phyloP scores from a whole-genome alignment of 2,888 invertebrate species.

The Chymomyza fuscimana region DNA sequence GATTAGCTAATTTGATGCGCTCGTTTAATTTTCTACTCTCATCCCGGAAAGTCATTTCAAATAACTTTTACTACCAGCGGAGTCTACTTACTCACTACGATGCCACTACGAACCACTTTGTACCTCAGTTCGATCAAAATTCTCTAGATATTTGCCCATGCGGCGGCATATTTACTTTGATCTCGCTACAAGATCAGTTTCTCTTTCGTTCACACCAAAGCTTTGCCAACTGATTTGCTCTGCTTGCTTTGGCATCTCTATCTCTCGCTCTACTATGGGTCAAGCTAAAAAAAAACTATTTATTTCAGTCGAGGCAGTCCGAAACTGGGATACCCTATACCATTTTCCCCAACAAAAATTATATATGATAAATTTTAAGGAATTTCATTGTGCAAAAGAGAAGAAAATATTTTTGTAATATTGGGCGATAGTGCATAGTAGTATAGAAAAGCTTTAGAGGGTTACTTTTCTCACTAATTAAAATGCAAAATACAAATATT shows the following conservation, averaged over 20 bases:
- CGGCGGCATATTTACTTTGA: slow-evolving; percentile 69
- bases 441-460: no score
- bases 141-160: slow-evolving; percentile 57
- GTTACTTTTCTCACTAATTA: no score
- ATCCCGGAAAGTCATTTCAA: slow-evolving; percentile 64
- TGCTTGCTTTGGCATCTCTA: slow-evolving; percentile 30
- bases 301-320: no score
- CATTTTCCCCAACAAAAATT: no score
- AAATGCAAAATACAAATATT: no score
- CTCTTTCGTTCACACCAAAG: slow-evolving; percentile 38
- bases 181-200: slow-evolving; percentile 34
- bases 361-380: no score
- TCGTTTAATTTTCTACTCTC: slow-evolving; percentile 67
- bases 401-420: no score
- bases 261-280: slow-evolving; percentile 19
- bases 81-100: neutral
- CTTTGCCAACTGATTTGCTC: slow-evolving; percentile 55
- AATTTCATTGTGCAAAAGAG: no score
- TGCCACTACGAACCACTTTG: neutral
- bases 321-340: no score
- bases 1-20: slow-evolving; percentile 74
- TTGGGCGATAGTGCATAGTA: no score
- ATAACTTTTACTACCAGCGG: slow-evolving; percentile 35
- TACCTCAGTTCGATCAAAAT: slow-evolving; percentile 61
- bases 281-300: neutral